Base-by-base conservation (phyloP, 2,888 invertebrate species). In the Eurytoma californica region DNA sequence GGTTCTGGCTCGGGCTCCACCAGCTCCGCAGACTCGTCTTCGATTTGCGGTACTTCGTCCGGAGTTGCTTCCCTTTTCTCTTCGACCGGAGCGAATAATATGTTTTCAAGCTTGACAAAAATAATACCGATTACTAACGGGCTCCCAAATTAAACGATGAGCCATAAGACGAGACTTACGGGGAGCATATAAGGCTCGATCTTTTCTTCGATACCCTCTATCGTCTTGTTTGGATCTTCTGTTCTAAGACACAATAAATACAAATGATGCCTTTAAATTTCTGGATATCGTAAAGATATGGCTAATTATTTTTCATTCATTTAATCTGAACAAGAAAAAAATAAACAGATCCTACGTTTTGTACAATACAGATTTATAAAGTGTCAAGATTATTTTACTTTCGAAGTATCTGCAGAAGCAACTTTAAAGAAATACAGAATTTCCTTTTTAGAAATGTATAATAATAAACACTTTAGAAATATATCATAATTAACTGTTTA, bases 171-270 rank as follows among this genome's bases (percentile, higher is more conserved):
- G 61, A 85, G 82, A 86, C 90, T 86, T 84, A 90, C 90, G 51
- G 90, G 86, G 80, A 89, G 88, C 80, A 88, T 88, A 83, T 90
- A 90, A n/a, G 90, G 89, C 65, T 88, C 89, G 81, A 88, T 86
- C 78, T 88, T 88, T 61, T 89, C 88, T 58, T 88, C 86, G 82
- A 90, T 85, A 57, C 85, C 87, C 82, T 90, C 87, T 74, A 86
- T 81, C 39, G 85, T 83, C 83, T 88, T 87, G 75, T 83, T 83
- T 72, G 86, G 83, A 77, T 89, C 88, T 81, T 86, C 86, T 82
- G 85, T 86, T 86, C 90, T 90, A 84, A 68, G 61, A 53, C 79
- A 47, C n/a, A 69, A 69, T 30, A 82, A 61, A 61, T 13, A 7
- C 39, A 65, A 58, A 67, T 39, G 9, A 9, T 0, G 0, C 1